Conservation (phyloP, 2,113 vertebrate genomes). For the Athene cunicularia region DNA sequence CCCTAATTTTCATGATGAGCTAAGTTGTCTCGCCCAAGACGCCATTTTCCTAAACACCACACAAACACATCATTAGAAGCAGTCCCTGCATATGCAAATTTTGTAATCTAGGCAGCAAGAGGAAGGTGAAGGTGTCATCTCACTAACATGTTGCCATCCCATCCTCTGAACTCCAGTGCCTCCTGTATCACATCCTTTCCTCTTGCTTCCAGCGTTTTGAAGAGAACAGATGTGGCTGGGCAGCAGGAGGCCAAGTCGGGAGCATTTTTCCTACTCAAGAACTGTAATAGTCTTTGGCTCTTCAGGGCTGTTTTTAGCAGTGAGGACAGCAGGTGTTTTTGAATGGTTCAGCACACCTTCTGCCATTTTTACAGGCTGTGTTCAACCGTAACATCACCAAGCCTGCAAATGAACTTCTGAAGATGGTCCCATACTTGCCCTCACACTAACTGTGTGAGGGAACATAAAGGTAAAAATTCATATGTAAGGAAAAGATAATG, state of each 20-base stretch:
- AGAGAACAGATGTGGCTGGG: constrained; percentile 4
- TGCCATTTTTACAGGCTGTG: constrained; percentile 1
- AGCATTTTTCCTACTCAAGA: constrained; percentile 8
- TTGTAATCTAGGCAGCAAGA: background rate
- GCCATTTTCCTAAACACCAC: background rate
- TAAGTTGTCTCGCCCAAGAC: background rate
- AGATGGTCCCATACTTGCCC: background rate
- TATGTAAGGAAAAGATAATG: background rate
- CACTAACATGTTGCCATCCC: rapidly evolving
- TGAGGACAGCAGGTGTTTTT: constrained; percentile 47
- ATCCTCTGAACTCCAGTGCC: background rate
- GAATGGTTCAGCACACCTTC: constrained; percentile 41
- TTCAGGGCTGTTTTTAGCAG: constrained; percentile 30
- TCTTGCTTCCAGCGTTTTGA: background rate
- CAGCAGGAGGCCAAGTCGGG: background rate
- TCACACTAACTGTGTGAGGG: background rate
- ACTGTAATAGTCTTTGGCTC: background rate
- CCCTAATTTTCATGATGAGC: background rate
- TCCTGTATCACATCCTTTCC: background rate
- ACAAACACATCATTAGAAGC: background rate
- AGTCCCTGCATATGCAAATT: background rate
- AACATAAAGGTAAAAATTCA: background rate
- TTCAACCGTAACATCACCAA: background rate
- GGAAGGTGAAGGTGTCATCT: background rate
- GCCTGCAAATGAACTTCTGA: background rate